Evolutionary conservation across 2,797 vertebrate genomes (phyloP).

Genomic region (Mastacembelus armatus): DNA sequence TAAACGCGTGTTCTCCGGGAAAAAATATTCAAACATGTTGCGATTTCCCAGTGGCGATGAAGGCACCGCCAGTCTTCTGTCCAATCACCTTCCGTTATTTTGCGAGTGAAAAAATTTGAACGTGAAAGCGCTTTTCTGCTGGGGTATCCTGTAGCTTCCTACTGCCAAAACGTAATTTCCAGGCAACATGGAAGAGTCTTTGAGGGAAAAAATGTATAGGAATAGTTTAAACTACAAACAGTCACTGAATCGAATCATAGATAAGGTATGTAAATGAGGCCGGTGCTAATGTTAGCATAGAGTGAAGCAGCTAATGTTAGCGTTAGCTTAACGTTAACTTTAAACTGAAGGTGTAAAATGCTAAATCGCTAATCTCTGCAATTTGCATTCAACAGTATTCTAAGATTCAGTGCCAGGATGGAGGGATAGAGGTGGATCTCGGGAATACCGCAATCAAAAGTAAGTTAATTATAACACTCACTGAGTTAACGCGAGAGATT

Average conservation of each 20-base stretch:
- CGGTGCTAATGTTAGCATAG: not conserved
- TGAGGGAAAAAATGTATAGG: rapidly evolving
- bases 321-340: not conserved
- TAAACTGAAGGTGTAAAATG: not conserved
- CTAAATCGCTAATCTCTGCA: not conserved
- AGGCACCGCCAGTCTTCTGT: not conserved
- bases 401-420: slow-evolving; percentile 43
- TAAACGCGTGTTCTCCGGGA: not conserved
- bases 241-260: slow-evolving; percentile 53
- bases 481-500: no score
- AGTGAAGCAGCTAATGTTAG: slow-evolving; percentile 4
- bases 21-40: rapidly evolving
- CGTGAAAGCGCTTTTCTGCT: not conserved
- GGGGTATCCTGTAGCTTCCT: rapidly evolving
- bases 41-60: not conserved
- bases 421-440: slow-evolving; percentile 69
- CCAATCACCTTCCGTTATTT: slow-evolving; percentile 58
- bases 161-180: no score
- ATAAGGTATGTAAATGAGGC: slow-evolving; percentile 58
- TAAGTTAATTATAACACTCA: slow-evolving; percentile 29
- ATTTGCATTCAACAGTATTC: slow-evolving; percentile 77
- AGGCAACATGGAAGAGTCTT: not conserved
- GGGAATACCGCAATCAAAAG: not conserved
- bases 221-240: slow-evolving; percentile 12
- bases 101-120: slow-evolving; percentile 16